Conservation (phyloP, 2,113 vertebrate species). For the Austrofundulus limnaeus region DNA sequence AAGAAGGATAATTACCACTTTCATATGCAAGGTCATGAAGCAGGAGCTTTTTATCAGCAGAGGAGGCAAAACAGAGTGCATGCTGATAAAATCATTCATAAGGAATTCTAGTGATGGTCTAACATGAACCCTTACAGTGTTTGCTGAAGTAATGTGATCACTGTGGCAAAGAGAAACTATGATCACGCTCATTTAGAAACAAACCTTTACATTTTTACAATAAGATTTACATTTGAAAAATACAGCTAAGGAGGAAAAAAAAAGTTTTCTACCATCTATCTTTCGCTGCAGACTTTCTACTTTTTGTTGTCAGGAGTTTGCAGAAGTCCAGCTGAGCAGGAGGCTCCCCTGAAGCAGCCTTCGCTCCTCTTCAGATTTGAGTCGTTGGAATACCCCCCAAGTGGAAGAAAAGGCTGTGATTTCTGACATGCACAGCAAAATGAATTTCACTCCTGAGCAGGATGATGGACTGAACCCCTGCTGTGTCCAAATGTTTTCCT, state of each 20-base stretch:
- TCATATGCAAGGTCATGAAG: slow-evolving; percentile 19
- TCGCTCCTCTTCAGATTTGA: slow-evolving; percentile 27
- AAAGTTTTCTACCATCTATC: no score
- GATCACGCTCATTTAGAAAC: neutral
- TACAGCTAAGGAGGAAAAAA: neutral
- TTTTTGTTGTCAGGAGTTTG: neutral
- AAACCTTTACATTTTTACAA: no score
- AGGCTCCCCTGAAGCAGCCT: slow-evolving; percentile 25
- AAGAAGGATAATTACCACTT: slow-evolving; percentile 21
- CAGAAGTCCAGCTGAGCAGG: slow-evolving; percentile 2
- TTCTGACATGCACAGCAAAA: slow-evolving; percentile 31
- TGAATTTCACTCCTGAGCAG: slow-evolving; percentile 32
- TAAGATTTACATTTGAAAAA: neutral
- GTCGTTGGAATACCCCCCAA: slow-evolving; percentile 22
- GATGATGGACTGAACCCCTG: slow-evolving; percentile 18
- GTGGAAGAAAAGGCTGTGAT: slow-evolving; percentile 27
- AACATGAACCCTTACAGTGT: neutral
- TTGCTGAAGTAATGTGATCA: no score
- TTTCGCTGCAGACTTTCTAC: no score
- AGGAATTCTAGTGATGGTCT: neutral
- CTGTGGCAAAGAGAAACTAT: neutral
- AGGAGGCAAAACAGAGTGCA: slow-evolving; percentile 9
- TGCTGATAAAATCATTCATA: slow-evolving; percentile 30
- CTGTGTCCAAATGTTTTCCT: slow-evolving; percentile 12
- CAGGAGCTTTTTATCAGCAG: slow-evolving; percentile 29